Conservation (phyloP, 2,888 invertebrate genomes). For the Phymatocera aterrima region DNA sequence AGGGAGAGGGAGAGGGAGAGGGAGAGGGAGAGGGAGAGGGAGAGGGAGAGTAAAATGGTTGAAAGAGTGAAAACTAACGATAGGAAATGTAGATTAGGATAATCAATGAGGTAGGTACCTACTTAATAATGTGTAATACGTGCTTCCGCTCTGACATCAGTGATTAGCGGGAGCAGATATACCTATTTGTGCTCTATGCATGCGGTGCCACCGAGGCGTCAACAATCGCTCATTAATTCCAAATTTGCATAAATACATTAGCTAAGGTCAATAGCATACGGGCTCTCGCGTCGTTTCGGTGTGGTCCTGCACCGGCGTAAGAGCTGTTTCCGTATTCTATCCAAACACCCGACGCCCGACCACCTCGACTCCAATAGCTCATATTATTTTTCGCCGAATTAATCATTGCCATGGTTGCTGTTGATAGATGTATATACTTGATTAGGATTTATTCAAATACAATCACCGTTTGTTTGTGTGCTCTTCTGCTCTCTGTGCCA, state of each 20-base stretch:
- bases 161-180: neutral
- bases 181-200: neutral
- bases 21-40: no score
- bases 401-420: neutral
- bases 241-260: conserved; percentile 38
- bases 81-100: neutral
- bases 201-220: neutral
- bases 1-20: neutral
- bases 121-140: no score
- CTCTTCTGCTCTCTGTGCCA: no score
- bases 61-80: neutral
- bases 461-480: neutral
- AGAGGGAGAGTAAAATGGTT: neutral
- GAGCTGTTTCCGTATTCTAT: conserved; percentile 44
- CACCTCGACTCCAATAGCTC: conserved; percentile 37
- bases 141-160: neutral
- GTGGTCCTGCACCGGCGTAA: conserved; percentile 37
- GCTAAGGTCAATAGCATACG: conserved; percentile 48
- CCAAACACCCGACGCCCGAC: neutral
- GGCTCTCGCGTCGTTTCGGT: conserved; percentile 8
- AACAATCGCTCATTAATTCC: conserved; percentile 27
- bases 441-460: neutral
- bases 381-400: conserved; percentile 3
- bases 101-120: no score
- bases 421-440: neutral